Evolutionary conservation across 2,797 vertebrate genomes (phyloP), one percentile per base, ranked within the genome.

Genomic region (Vireo griseus): DNA sequence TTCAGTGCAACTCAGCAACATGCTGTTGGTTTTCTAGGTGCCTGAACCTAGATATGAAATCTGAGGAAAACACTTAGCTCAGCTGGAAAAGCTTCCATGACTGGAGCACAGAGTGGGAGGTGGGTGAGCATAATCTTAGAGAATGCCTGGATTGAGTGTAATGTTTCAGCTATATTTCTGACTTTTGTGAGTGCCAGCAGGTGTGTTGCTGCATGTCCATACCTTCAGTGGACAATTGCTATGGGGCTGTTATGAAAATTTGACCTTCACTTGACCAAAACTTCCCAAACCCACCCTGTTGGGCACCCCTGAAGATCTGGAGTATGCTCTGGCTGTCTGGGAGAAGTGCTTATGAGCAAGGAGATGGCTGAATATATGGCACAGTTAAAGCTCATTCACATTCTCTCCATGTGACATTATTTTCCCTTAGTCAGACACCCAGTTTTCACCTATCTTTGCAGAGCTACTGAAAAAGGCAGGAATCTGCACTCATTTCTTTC

Each of bases 11-110:
- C 48, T 95, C 76, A 57, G 86, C 55, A 54, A 25, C 16, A 2
- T 69, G 51, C 76, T 76, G 73, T 92, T 94, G 83, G 79, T 93
- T 73, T 92, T 95, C 63, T 75, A 92, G 76, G 80, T 92, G 40
- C 80, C 74, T 79, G 83, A 92, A 55, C 74, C 66, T 92, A 81
- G 90, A 73, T 92, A 79, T 20, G 72, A 94, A 92, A 92, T 88
- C 47, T 89, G 55, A 85, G 59, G 82, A 66, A 92, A 90, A 58
- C 4, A 8, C 52, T 91, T 91, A 93, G 88, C 71, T 85, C 92
- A 92, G 83, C 69, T 94, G 92, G 90, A 86, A 88, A 66, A 91
- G 72, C 77, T 91, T 93, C 40, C 29, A 26, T 79, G 86, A 31
- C 71, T 87, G 84, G 48, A 95, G 48, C 71, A 78, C 66, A 88